Evolutionary conservation across 2,113 vertebrate genomes (phyloP).

Genomic region (Pitta sordida): DNA sequence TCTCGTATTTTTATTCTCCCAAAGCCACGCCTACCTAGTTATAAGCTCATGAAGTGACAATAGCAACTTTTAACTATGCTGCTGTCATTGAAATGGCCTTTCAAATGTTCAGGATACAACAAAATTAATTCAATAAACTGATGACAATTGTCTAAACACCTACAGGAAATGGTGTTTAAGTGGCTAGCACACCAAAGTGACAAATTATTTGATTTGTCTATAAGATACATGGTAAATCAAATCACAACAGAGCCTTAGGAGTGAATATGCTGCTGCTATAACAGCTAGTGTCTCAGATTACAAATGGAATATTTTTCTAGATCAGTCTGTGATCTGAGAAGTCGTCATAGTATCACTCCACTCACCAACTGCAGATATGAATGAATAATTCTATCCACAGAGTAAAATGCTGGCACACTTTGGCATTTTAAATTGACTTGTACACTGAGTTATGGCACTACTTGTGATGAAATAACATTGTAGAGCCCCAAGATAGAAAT

Average conservation of each 20-base stretch:
- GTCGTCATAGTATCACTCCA: background rate
- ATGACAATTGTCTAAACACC: conserved; percentile 2
- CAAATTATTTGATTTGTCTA: conserved; percentile 27
- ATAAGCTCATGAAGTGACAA: background rate
- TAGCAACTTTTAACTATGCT: background rate
- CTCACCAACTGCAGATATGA: conserved; percentile 22
- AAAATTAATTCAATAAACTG: background rate
- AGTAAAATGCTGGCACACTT: conserved; percentile 46
- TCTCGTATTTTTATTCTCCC: background rate
- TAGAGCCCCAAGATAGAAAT: background rate
- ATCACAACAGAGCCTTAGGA: conserved; percentile 5
- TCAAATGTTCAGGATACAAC: conserved; percentile 12
- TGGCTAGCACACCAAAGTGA: background rate
- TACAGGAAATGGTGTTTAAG: conserved; percentile 4
- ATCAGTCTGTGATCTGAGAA: conserved; percentile 10
- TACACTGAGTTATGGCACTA: conserved; percentile 27
- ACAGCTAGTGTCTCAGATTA: background rate
- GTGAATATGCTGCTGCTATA: background rate
- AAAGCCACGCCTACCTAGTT: background rate
- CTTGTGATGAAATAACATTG: background rate
- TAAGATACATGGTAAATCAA: conserved; percentile 15
- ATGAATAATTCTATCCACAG: conserved; percentile 44
- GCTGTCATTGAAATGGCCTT: background rate
- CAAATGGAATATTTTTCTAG: conserved; percentile 29
- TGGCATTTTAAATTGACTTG: conserved; percentile 40